Base-by-base conservation (phyloP, 2,888 invertebrate species). In the Drosophila anomalata region DNA sequence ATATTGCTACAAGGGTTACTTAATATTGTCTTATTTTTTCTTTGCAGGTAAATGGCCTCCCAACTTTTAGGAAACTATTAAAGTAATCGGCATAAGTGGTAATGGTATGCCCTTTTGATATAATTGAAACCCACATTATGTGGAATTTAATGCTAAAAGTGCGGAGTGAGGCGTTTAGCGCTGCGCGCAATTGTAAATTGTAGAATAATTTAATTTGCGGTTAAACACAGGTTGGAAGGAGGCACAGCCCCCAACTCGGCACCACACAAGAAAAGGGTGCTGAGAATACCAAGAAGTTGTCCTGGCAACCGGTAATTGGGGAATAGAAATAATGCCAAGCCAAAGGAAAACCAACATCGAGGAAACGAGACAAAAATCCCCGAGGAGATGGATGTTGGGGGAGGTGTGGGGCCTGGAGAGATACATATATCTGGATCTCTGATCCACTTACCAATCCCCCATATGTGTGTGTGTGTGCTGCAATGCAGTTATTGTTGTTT, bases 131-230 rank as follows among this genome's bases (percentile, higher is more conserved):
- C 41, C 41, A 9, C 14, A 42, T 17, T 3, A 9, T 22, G 24
- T 29, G 65, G 24, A 11, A 62, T 62, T 41, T 3, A 65, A 24
- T n/a, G 39, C 26, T 48, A 22, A 24, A 41, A 22, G 39, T 36
- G 48, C 17, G 31, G 44, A 17, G 44, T 41, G 33, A 42, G 33
- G 20, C 51, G 31, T 26, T 14, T 50, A 14, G 33, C 20, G 41
- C 62, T 63, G 52, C 67, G 74, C 59, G 76, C 83, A 75, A 59
- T 86, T 83, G 75, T 77, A 82, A 88, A 79, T 77, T 82, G 88
- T 82, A 79, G 73, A 69, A 79, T 88, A 87, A 89, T 89, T 89
- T 77, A 88, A 88, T 85, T 89, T 85, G 84, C 63, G 84, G 89
- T 68, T 89, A 74, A 87, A 82, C 88, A 67, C 88, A 82, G 79